phyloP scores from a whole-genome alignment of 2,113 vertebrate genomes.

The Embiotoca jacksoni region DNA sequence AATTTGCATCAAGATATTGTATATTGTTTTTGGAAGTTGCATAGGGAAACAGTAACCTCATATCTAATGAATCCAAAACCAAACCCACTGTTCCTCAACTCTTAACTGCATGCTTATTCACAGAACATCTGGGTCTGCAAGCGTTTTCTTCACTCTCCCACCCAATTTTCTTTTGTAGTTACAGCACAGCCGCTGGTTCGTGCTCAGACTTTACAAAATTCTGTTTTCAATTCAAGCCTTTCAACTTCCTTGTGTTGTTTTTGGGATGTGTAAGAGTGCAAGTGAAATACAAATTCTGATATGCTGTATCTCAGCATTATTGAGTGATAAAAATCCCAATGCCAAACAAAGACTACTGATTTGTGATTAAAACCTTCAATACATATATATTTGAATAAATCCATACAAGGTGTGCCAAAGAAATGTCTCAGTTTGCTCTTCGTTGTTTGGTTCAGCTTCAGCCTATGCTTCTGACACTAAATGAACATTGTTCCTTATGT shows the following conservation, averaged over 20 bases:
- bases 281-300: neutral
- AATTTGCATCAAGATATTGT: too few relatives aligned
- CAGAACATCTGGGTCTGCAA: constrained; percentile 13
- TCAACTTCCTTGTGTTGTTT: constrained; percentile 3
- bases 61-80: neutral
- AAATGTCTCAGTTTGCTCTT: neutral
- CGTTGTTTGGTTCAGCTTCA: neutral
- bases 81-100: neutral
- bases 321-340: too few relatives aligned
- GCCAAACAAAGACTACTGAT: too few relatives aligned
- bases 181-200: neutral
- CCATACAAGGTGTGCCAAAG: neutral
- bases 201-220: neutral
- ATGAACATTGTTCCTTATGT: neutral
- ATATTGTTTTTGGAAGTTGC: neutral
- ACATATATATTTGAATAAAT: too few relatives aligned
- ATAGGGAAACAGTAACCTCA: neutral
- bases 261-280: neutral
- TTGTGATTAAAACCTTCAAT: too few relatives aligned
- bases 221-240: neutral
- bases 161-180: neutral
- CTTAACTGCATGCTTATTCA: constrained; percentile 15
- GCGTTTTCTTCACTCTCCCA: neutral
- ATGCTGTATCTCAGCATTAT: neutral
- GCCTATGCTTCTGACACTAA: neutral